Percentiles rank a stretch among this genome's conserved stretches.
phyloP scores from a whole-genome alignment of 2,888 invertebrate genomes.

The Leucoma salicis region DNA sequence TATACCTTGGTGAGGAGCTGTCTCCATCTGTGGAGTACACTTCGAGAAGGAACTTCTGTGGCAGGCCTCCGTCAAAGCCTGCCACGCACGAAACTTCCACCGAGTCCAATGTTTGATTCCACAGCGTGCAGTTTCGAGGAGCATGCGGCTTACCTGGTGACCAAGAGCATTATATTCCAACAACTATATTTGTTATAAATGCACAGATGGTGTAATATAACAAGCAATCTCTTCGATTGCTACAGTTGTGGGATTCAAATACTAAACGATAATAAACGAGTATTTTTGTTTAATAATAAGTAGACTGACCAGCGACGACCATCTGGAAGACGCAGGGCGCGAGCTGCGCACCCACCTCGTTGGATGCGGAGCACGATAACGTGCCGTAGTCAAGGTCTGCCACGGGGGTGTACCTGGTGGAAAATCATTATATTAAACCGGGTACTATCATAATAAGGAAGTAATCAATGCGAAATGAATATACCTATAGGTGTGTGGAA shows the following conservation, averaged over 20 bases:
- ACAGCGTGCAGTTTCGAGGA: slow-evolving; percentile 91
- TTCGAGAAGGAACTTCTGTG: slow-evolving; percentile 92
- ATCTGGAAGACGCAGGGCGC: slow-evolving; percentile 94
- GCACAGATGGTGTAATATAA: no score
- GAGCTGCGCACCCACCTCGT: slow-evolving; percentile 91
- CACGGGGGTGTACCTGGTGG: slow-evolving; percentile 82
- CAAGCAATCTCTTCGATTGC: no score
- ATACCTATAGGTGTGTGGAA: no score
- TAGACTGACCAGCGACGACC: slow-evolving; percentile 91
- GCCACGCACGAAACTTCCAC: slow-evolving; percentile 91
- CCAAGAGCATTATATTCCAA: no score
- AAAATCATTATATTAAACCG: no score
- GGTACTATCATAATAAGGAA: no score
- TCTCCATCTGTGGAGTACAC: slow-evolving; percentile 79
- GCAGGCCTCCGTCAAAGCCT: slow-evolving; percentile 94
- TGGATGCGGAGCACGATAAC: slow-evolving; percentile 92
- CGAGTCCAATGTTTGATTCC: slow-evolving; percentile 92
- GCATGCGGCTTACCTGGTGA: slow-evolving; percentile 93
- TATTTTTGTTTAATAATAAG: no score
- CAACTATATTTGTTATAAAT: no score
- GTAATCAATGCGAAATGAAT: no score
- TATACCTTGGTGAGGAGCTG: slow-evolving; percentile 56
- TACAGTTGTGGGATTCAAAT: no score
- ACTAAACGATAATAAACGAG: no score
- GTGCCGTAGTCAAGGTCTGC: slow-evolving; percentile 93